Evolutionary conservation across 2,113 vertebrate genomes (phyloP), one percentile per base, ranked within the genome.

Genomic region (Eulacestoma nigropectus): DNA sequence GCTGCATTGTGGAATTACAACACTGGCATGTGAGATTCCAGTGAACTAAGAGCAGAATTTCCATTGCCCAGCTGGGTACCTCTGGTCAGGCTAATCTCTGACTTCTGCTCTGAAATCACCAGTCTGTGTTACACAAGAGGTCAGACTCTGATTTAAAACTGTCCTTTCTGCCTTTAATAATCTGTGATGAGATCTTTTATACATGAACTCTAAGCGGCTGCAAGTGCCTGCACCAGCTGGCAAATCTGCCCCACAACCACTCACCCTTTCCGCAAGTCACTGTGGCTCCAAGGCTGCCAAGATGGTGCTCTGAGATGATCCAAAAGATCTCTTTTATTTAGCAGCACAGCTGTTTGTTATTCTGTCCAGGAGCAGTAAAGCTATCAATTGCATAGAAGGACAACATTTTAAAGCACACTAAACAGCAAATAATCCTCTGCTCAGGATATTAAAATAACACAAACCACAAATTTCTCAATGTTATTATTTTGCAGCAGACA

Each of bases 351-450:
- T 96, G 69, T 57, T 94, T 93, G 84, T 91, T 95, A 75, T 89
- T 96, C 91, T 94, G 64, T 84, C 87, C 69, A 79, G 81, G 69
- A 95, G 52, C 57, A 42, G 81, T 68, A 89, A 95, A 93, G 65
- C 87, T 89, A 79, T 91, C 94, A 94, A 46, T 82, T 64, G 77
- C 20, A 30, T 81, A 91, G 91, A 87, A 84, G 87, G 69, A 89
- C 73, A 89, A 56, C 62, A 78, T 79, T 96, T 89, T 81, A 90
- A 91, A 93, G 62, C 65, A 76, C 77, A 57, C 65, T 69, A 79
- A 95, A 84, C 57, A 91, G 53, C 80, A 94, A 96, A 96, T 94
- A 96, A 96, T 93, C 41, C 91, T 91, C 60, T 82, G 69, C 46
- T 93, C 18, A 21, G 89, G 87, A 82, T 87, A 96, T 93, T 87